phyloP scores from a whole-genome alignment of 2,888 invertebrate species.

The Oasisia sp. region DNA sequence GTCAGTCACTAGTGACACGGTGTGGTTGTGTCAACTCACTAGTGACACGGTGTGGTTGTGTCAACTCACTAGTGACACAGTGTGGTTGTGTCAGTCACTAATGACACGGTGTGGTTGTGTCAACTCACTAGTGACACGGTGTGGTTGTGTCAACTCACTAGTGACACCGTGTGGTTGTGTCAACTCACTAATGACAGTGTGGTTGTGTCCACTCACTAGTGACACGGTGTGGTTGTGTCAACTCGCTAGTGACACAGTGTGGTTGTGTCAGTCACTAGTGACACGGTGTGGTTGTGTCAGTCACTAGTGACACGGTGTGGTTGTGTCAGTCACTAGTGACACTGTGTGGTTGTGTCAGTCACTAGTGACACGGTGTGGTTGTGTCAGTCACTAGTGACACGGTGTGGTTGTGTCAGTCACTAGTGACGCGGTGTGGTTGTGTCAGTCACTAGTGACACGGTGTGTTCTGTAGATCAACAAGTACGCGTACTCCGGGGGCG shows the following conservation, averaged over 20 bases:
- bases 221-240: background rate
- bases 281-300: conserved; percentile 67
- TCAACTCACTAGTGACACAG: conserved; percentile 30
- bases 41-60: background rate
- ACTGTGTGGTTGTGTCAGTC: background rate
- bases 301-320: conserved; percentile 72
- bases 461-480: conserved; percentile 76
- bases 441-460: background rate
- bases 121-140: background rate
- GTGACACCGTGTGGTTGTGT: background rate
- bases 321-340: background rate
- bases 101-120: background rate
- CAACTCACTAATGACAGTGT: conserved; percentile 30
- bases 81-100: background rate
- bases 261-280: conserved; percentile 30
- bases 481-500: conserved; percentile 98
- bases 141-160: background rate
- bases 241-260: background rate
- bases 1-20: background rate
- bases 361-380: background rate
- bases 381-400: conserved; percentile 31
- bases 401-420: conserved; percentile 70
- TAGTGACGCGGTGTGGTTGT: conserved; percentile 70
- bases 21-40: background rate
- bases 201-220: conserved; percentile 79